Evolutionary conservation across 2,888 invertebrate species (phyloP).

Genomic region (Eupeodes luniger): DNA sequence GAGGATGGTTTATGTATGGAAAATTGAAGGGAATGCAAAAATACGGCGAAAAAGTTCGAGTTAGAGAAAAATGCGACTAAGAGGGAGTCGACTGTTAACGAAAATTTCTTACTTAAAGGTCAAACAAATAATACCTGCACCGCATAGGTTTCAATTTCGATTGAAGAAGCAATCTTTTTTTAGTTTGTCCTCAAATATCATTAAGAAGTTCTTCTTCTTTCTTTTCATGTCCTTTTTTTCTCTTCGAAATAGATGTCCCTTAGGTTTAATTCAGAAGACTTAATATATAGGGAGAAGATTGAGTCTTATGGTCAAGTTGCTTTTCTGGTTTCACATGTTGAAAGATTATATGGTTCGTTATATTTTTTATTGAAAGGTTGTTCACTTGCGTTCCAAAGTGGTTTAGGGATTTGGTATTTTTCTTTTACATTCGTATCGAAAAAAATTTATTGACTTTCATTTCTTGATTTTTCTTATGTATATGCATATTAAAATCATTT

Average conservation of each 20-base stretch:
- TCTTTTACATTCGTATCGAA: neutral
- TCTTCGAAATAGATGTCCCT: neutral
- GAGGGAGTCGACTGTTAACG: too few species aligned
- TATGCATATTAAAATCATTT: neutral
- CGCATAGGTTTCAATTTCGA: neutral
- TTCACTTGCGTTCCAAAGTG: neutral
- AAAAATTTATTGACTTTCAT: neutral
- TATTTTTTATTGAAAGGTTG: neutral
- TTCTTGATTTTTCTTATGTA: neutral
- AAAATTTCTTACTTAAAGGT: neutral
- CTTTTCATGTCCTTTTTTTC: neutral
- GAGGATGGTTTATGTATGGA: too few species aligned
- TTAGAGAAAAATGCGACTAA: too few species aligned
- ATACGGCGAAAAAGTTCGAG: too few species aligned
- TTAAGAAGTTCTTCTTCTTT: neutral
- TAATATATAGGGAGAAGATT: neutral
- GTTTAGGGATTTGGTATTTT: slow-evolving; percentile 2
- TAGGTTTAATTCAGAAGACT: slow-evolving; percentile 27
- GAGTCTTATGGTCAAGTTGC: neutral
- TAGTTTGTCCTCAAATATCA: neutral
- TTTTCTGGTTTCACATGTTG: neutral
- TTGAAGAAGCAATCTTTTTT: neutral
- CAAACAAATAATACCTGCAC: neutral
- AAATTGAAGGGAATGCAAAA: too few species aligned
- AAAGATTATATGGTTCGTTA: neutral